Evolutionary conservation across 1,140 invertebrate species (phyloP), one percentile per base, ranked within the genome.

Genomic region (Lepidotrigona ventralis): DNA sequence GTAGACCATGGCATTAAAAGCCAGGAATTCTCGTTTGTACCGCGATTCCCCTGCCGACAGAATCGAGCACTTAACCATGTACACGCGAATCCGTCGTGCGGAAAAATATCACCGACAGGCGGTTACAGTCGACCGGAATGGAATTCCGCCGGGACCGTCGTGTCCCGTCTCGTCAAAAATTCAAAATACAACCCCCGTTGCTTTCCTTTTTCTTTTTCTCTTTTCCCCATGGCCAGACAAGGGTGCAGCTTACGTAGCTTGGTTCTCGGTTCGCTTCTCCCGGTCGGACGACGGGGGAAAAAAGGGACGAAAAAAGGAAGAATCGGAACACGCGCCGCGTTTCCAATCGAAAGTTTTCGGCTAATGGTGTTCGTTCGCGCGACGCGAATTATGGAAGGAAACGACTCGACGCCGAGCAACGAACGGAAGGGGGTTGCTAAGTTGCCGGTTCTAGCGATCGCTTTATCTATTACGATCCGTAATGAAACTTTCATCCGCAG

Each of bases 51-150:
- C 23, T 8, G 39, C 29, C 58, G 76, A 64, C 76, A 79, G 69
- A 83, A 83, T 83, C 21, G 81, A 79, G 81, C 81, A 72, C 81
- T 83, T 83, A 83, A 71, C 81, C 81, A 79, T 51, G 69, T 66
- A 79, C 81, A 72, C 29, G 76, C 75, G 76, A 83, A 72, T 83
- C 76, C 33, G 81, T 72, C 81, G 68, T n/a, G 58, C 29, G 81
- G 76, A 83, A 83, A 83, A 83, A 83, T 83, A 83, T 83, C 68
- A 83, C 58, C 68, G 81, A 72, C 81, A 26, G n/a, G 46, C 76
- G 39, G 76, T 66, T 56, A 66, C 81, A 26, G 54, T 76, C 64
- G 69, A 23, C 69, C 51, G 76, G 68, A 79, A 79, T 72, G 75
- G 76, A 79, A 83, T 83, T 79, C 76, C 33, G 23, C 6, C 58